Evolutionary conservation across 2,888 invertebrate species (phyloP).

Genomic region (Drosophila aldrichi): DNA sequence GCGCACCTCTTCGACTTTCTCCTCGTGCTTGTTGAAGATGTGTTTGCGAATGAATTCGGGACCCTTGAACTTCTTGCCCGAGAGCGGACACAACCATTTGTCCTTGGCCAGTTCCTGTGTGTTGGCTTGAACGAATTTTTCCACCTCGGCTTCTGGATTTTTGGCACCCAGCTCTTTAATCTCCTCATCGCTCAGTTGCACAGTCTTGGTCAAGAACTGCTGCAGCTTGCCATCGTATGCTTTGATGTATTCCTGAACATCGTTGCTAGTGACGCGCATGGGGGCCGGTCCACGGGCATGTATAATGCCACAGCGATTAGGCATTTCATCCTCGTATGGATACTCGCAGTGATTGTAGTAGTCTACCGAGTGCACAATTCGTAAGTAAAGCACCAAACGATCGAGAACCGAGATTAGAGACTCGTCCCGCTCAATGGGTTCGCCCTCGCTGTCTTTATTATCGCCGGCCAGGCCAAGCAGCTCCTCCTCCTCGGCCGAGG

Average conservation of each 20-base stretch:
- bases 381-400: constrained; percentile 95
- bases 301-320: constrained; percentile 99
- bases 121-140: constrained; percentile 97
- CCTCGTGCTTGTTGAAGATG: constrained; percentile 98
- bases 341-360: constrained; percentile 99
- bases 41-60: constrained; percentile 99
- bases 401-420: constrained; percentile 90
- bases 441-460: constrained; percentile 86
- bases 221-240: constrained; percentile 96
- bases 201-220: constrained; percentile 93
- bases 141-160: constrained; percentile 88
- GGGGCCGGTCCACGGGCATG: constrained; percentile 97
- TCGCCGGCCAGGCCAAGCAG: constrained; percentile 88
- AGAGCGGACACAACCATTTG: constrained; percentile 99
- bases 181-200: constrained; percentile 91
- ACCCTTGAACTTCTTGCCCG: constrained; percentile 99
- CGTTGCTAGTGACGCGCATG: constrained; percentile 88
- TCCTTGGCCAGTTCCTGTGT: constrained; percentile 98
- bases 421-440: constrained; percentile 90
- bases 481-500: constrained; percentile 99
- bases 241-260: constrained; percentile 89
- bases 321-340: constrained; percentile 99
- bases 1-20: constrained; percentile 98
- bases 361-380: constrained; percentile 99
- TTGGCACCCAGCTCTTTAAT: constrained; percentile 94